Conservation (phyloP, 2,888 invertebrate species). For the Napeogenes sylphis region DNA sequence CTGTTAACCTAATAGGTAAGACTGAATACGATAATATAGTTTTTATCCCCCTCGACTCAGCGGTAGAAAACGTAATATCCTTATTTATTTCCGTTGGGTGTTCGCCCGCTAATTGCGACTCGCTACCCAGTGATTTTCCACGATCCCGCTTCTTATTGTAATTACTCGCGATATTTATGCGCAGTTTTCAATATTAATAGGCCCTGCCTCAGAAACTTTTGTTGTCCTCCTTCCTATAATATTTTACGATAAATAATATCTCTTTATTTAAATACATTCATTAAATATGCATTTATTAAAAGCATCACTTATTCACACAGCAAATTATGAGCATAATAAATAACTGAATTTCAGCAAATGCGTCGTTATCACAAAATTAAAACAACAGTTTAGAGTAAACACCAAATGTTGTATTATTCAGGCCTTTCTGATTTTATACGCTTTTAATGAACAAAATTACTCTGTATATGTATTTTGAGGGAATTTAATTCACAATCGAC, state of each 20-base stretch:
- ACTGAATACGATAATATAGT: conserved; percentile 55
- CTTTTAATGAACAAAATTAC: conserved; percentile 40
- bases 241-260: conserved; percentile 25
- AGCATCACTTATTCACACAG: conserved; percentile 30
- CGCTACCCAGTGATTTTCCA: conserved; percentile 71
- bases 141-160: conserved; percentile 49
- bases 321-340: conserved; percentile 34
- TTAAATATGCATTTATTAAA: conserved; percentile 24
- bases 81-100: conserved; percentile 75
- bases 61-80: conserved; percentile 59
- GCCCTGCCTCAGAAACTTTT: conserved; percentile 29
- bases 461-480: conserved; percentile 47
- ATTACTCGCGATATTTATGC: conserved; percentile 41
- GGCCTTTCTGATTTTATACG: conserved; percentile 40
- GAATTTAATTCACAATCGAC: conserved; percentile 46
- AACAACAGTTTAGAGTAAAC: conserved; percentile 48
- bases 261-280: conserved; percentile 24
- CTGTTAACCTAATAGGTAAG: conserved; percentile 28
- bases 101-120: conserved; percentile 70
- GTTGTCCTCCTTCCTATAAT: conserved; percentile 28
- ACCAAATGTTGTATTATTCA: conserved; percentile 46
- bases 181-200: conserved; percentile 36
- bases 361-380: conserved; percentile 41
- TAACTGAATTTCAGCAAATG: conserved; percentile 38
- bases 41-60: conserved; percentile 55